These are phyloP conservation scores for Python bivittatus DNA, from an alignment of 2,113 vertebrate genomes.

Conservation along the genomic window DNA sequence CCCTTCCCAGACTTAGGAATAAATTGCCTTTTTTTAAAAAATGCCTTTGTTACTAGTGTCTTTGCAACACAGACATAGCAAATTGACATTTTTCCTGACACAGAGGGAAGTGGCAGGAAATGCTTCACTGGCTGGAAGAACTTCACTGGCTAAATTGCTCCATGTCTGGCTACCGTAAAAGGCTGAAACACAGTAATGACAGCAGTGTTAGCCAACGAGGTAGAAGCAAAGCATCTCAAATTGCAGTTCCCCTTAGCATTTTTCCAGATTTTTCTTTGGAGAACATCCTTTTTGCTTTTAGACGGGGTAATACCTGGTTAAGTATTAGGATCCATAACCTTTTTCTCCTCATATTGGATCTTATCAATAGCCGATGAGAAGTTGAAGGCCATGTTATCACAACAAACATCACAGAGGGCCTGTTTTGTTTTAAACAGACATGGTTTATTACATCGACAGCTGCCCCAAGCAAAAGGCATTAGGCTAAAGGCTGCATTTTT, in stretches of 20 bases:
- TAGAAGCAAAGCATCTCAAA: neutral
- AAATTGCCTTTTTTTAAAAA: neutral
- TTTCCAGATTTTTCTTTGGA: neutral
- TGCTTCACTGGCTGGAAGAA: neutral
- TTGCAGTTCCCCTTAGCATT: neutral
- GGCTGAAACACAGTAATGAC: neutral
- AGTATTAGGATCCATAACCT: neutral
- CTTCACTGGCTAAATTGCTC: neutral
- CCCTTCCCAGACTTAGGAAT: neutral
- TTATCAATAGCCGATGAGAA: neutral
- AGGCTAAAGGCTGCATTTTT: constrained; percentile 3
- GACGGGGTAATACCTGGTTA: neutral
- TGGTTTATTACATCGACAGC: neutral
- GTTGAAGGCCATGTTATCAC: neutral
- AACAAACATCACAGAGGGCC: neutral
- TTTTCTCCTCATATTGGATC: neutral
- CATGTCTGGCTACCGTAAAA: neutral
- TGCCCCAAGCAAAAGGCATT: neutral
- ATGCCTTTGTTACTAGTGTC: neutral
- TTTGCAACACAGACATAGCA: neutral
- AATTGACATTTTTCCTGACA: neutral
- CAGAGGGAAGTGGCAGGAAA: neutral
- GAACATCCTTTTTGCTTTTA: neutral
- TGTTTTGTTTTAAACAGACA: neutral
- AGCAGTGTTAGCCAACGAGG: neutral